A percentile compares a stretch with the other conserved stretches of the same genome.
These are phyloP conservation scores for Acanthornis magna DNA, from an alignment of 2,797 vertebrate species.

Conservation along the genomic window DNA sequence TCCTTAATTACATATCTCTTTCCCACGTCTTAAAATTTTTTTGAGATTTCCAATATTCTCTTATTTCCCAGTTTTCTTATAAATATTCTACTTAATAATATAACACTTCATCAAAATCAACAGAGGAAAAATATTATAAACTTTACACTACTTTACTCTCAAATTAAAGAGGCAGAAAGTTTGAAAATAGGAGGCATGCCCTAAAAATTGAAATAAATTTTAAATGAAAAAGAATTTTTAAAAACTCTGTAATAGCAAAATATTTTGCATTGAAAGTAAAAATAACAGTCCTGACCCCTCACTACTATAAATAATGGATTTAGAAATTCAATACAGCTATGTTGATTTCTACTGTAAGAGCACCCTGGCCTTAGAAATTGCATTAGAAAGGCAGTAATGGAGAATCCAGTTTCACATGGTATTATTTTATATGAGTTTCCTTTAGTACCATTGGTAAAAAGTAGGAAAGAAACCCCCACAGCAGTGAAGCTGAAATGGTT, in stretches of 20 bases:
- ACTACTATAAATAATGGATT: not conserved
- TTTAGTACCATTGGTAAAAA: not conserved
- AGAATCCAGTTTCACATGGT: not conserved
- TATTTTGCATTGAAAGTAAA: not conserved
- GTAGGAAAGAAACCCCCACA: rapidly evolving
- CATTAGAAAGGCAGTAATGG: not conserved
- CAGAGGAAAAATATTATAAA: not conserved
- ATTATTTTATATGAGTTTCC: not conserved
- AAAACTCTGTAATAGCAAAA: not conserved
- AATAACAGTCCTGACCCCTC: not conserved
- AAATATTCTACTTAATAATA: not conserved
- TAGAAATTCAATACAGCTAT: not conserved
- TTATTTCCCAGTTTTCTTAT: not conserved
- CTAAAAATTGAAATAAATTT: not conserved
- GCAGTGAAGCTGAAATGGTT: not conserved
- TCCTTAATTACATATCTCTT: not conserved
- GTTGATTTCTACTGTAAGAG: not conserved
- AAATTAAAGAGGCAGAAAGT: not conserved
- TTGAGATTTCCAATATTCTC: not conserved
- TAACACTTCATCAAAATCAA: not conserved
- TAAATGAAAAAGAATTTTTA: not conserved
- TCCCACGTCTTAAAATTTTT: not conserved
- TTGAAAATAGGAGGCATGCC: not conserved
- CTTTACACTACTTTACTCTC: not conserved
- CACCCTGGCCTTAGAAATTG: not conserved